These are phyloP conservation scores for Agrochola circellaris DNA, from an alignment of 2,888 invertebrate genomes.

Conservation along the genomic window DNA sequence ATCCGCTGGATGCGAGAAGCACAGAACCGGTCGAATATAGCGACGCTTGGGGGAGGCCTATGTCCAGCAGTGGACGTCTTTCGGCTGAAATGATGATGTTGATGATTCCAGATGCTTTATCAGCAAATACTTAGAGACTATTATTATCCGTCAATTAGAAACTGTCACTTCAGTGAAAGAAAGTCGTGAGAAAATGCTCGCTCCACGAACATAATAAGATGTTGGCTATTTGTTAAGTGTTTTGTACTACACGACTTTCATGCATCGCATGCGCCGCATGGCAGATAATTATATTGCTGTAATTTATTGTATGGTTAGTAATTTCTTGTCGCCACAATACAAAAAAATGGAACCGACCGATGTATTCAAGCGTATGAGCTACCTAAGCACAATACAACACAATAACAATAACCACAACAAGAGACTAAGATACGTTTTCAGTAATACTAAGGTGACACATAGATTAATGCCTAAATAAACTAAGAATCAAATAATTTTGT, in stretches of 20 bases:
- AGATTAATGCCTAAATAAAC: no score
- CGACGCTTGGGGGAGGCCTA: background rate
- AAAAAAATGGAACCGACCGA: background rate
- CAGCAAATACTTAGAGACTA: background rate
- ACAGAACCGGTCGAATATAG: background rate
- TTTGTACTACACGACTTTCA: slow-evolving; percentile 3
- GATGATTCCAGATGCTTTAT: background rate
- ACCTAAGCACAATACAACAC: background rate
- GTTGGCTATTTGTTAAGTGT: slow-evolving; percentile 5
- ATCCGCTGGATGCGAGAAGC: background rate
- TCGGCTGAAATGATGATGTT: background rate
- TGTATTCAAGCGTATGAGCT: background rate
- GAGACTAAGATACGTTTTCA: no score
- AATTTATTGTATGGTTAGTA: background rate
- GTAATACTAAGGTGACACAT: no score
- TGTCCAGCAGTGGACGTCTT: background rate
- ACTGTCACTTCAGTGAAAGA: slow-evolving; percentile 19
- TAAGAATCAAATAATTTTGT: no score
- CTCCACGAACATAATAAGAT: background rate
- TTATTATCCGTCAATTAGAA: background rate
- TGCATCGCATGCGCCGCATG: background rate
- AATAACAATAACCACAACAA: no score
- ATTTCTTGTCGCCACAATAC: background rate
- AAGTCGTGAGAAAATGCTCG: slow-evolving; percentile 19
- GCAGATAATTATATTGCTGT: background rate